Base-by-base conservation (phyloP, 2,888 invertebrate genomes). In the Trachelus troglodyta region DNA sequence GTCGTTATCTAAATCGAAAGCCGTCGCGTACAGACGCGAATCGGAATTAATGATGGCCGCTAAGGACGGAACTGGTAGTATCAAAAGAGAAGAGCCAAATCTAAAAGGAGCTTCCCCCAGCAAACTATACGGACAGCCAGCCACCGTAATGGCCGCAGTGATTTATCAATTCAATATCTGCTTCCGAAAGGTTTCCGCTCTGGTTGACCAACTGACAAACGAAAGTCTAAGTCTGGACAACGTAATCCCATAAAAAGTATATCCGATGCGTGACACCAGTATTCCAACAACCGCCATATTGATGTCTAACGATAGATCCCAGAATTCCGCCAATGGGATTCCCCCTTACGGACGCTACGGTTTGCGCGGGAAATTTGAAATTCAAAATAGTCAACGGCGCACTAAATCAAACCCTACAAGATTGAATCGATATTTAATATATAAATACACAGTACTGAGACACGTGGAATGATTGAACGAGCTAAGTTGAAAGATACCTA, bases 1-100 rank as follows among this genome's bases (percentile, higher is more conserved):
- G 69, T 69, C 69, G 69, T 69, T 69, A 71, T 75, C 71, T 68
- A 71, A 76, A 79, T 73, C 35, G 75, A 71, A 77, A 34, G 74
- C 69, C 69, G 80, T 79, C 81, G 78, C 76, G 76, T 77, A 35
- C 76, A 81, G 79, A 73, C 69, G 69, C 69, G 74, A 30, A 75
- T 74, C 69, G 23, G 33, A 31, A 69, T 69, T 69, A 69, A 69
- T 23, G 69, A 69, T 69, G 40, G 40, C 4, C 40, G 15, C 69
- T 33, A 33, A 69, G 69, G 69, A 69, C 33, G 30, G 69, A 69
- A 30, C 33, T 30, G 69, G 31, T 12, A 69, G 69, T n/a, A 69
- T 40, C 15, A 69, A 12, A 30, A 33, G 69, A 69, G 69, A 69
- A 69, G 69, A 69, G 33, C 69, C 69, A 69, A 31, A 12, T 30